Conservation (phyloP, 2,888 invertebrate species). For the Anticlea derivata region DNA sequence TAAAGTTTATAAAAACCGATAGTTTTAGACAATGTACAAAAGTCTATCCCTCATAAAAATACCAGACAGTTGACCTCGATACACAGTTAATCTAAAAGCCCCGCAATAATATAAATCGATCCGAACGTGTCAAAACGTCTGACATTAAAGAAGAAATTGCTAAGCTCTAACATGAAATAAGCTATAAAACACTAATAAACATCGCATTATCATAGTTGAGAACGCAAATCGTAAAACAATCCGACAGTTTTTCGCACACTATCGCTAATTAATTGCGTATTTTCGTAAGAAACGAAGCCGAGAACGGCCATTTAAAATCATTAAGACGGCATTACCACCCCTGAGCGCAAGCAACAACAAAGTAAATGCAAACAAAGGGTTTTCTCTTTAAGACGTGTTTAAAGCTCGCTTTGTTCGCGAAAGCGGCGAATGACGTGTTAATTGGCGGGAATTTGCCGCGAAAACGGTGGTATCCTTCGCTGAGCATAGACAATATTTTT, state of each 20-base stretch:
- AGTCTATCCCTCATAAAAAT: not conserved
- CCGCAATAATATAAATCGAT: too few relatives aligned
- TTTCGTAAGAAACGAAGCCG: slow-evolving; percentile 47
- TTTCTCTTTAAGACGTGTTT: slow-evolving; percentile 58
- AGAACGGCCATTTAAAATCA: slow-evolving; percentile 44
- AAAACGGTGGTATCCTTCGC: slow-evolving; percentile 49
- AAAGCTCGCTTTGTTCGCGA: slow-evolving; percentile 67
- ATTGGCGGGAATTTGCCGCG: slow-evolving; percentile 63
- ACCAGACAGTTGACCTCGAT: slow-evolving; percentile 18
- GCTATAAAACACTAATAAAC: slow-evolving; percentile 38
- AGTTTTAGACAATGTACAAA: not conserved
- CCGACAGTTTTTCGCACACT: slow-evolving; percentile 53
- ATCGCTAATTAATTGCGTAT: slow-evolving; percentile 69
- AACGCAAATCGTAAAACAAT: slow-evolving; percentile 42
- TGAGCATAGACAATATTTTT: slow-evolving; percentile 43
- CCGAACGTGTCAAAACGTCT: too few relatives aligned
- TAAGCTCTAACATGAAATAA: slow-evolving; percentile 20
- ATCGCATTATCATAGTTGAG: slow-evolving; percentile 36
- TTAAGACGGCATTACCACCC: slow-evolving; percentile 56
- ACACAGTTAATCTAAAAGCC: too few relatives aligned
- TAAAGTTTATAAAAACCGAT: too few relatives aligned
- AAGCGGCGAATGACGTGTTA: slow-evolving; percentile 62
- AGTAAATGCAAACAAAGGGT: slow-evolving; percentile 62
- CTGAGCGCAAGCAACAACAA: slow-evolving; percentile 43
- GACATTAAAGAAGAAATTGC: too few relatives aligned